Base-by-base conservation (phyloP, 2,113 vertebrate genomes). In the Crotalus tigris region DNA sequence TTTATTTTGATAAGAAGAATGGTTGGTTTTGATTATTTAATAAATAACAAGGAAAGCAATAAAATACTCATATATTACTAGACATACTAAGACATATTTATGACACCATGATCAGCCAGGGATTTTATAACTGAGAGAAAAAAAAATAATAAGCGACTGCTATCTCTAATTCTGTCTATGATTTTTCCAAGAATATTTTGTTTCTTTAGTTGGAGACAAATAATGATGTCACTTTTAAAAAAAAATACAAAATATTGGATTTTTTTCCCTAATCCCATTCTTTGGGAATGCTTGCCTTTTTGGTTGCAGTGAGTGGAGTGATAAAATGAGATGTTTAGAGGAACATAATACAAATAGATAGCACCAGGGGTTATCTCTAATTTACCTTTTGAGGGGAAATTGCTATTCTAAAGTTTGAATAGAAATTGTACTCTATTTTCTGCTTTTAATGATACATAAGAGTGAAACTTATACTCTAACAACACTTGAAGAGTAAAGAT, bases 1-100 rank as follows among this genome's bases (percentile, higher is more conserved):
- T 94, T 87, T 46, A 46, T 94, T 93, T 95, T 95, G 55, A 86
- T 96, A 93, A 93, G 96, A 96, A 93, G 44, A 93, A 69, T n/a
- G 11, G 59, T 64, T 69, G n/a, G n/a, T 69, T 69, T 69, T 69
- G 29, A n/a, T 69, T n/a, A 12, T 69, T 69, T 93, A 93, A 90
- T 90, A 87, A 90, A 87, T 64, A 86, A 91, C 91, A 92, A 87
- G 33, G 85, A 57, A 91, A 85, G 15, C 87, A 54, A 49, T 64
- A 33, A n/a, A 75, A 19, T 33, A 17, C 69, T 39, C 39, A 15
- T 81, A 19, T 39, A 81, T 81, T 39, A 81, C 33, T 39, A 81
- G 69, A 7, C n/a, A 39, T 81, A 69, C 1, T 69, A 29, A n/a
- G 61, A 69, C 61, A n/a, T 81, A 39, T 19, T 19, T 81, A 81